These are phyloP conservation scores for Bufo gargarizans DNA, from an alignment of 2,113 vertebrate genomes.

Conservation along the genomic window DNA sequence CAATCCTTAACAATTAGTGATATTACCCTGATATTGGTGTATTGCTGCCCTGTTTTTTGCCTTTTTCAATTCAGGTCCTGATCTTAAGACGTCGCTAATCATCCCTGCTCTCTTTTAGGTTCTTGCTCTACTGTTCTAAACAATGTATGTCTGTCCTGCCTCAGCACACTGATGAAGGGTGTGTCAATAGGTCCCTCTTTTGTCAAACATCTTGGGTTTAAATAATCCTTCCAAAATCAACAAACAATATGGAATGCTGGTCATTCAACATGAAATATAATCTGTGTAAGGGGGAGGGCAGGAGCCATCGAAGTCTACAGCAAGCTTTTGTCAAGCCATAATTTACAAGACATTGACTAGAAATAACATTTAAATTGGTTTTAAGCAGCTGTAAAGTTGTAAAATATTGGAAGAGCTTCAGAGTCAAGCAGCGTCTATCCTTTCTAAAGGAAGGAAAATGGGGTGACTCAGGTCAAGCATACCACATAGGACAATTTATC, in stretches of 20 bases:
- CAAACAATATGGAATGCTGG: conserved; percentile 59
- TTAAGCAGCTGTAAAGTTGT: conserved; percentile 59
- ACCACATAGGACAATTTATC: conserved; percentile 57
- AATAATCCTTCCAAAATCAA: conserved; percentile 59
- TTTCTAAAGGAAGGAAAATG: conserved; percentile 48
- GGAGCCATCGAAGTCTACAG: conserved; percentile 59
- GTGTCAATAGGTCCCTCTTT: conserved; percentile 56
- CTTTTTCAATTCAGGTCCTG: background rate
- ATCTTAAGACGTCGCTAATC: conserved; percentile 9
- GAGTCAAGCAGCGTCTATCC: conserved; percentile 52
- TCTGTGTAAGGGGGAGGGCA: conserved; percentile 54
- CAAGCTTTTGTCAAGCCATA: conserved; percentile 57
- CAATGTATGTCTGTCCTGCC: conserved; percentile 42
- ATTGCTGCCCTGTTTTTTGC: background rate
- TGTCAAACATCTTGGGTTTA: conserved; percentile 58
- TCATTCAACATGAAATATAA: conserved; percentile 60
- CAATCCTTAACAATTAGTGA: background rate
- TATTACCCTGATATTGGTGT: background rate
- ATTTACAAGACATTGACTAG: conserved; percentile 59
- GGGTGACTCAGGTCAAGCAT: conserved; percentile 57
- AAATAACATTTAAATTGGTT: conserved; percentile 59
- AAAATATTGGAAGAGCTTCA: conserved; percentile 57
- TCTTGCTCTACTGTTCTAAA: conserved; percentile 15
- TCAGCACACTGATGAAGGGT: conserved; percentile 52
- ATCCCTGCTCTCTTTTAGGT: conserved; percentile 9